phyloP scores from a whole-genome alignment of 2,113 vertebrate species.

The Sialia sialis region DNA sequence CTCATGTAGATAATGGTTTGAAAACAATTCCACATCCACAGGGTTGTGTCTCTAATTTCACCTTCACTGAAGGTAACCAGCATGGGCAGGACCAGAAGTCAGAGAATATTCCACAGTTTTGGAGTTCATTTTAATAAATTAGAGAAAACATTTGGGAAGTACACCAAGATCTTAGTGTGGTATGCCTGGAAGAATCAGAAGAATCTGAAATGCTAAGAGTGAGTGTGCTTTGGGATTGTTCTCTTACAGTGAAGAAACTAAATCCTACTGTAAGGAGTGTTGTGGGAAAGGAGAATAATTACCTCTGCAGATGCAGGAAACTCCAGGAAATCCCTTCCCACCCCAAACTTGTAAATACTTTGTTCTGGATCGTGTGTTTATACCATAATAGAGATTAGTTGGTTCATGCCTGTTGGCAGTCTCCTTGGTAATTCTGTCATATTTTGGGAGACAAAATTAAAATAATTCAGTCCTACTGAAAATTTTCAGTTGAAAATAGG shows the following conservation, averaged over 20 bases:
- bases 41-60: not conserved
- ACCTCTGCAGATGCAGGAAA: not conserved
- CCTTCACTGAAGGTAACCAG: not conserved
- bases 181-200: not conserved
- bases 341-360: not conserved
- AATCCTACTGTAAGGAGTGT: not conserved
- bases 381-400: not conserved
- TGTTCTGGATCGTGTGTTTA: not conserved
- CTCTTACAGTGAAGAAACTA: not conserved
- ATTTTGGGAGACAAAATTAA: not conserved
- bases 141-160: not conserved
- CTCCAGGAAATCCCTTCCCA: not conserved
- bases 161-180: fast-evolving
- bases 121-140: not conserved
- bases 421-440: not conserved
- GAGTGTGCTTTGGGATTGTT: not conserved
- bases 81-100: not conserved
- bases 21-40: not conserved
- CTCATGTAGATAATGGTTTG: not conserved
- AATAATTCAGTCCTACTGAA: not conserved
- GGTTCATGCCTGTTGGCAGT: not conserved
- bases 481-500: not conserved
- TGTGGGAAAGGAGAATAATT: not conserved
- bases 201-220: not conserved
- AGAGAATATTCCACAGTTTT: not conserved